Base-by-base conservation (phyloP, 2,888 invertebrate genomes). In the Nymphalis c-album region DNA sequence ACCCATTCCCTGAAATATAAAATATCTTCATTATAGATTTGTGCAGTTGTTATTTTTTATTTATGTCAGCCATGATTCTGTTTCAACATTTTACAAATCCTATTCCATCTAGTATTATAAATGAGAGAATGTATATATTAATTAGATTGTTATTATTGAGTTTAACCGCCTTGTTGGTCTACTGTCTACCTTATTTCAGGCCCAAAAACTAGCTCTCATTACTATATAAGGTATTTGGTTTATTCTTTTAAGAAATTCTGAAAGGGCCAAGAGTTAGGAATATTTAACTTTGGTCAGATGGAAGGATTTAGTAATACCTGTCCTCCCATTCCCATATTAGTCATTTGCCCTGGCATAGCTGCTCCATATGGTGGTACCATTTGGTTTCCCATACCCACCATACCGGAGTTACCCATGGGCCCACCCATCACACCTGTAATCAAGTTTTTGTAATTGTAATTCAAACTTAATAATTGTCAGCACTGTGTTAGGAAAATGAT, bases 341-440 rank as follows among this genome's bases (percentile, higher is more conserved):
- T 86, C 93, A 91, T 94, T 77, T 93, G 94, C 63, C 90, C 90
- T 73, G 90, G 92, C 87, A 93, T 91, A n/a, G 90, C 77, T 0
- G 90, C 85, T 26, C 87, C 91, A 76, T 93, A 93, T 0, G 91
- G 84, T 35, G 92, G 91, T 45, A 92, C 92, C 92, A 93, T 92
- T 70, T 91, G 94, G 70, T 88, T 93, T 1, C 94, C 94, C 93
- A 95, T 94, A n/a, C 94, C 94, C 75, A 86, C 89, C 90, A 92
- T 91, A 13, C 85, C 82, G 45, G 87, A 76, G 45, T 89, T 86
- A 31, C 89, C 88, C 92, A 94, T 94, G 4, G 92, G 92, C 59
- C 91, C 92, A 45, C 92, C 92, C 92, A 94, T 93, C 46, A 92
- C 93, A 73, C 91, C 93, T 91, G 77, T 74, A 87, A 87, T 64